Evolutionary conservation across 2,888 invertebrate species (phyloP), one percentile per base, ranked within the genome.

Genomic region (Cerastoderma edule): DNA sequence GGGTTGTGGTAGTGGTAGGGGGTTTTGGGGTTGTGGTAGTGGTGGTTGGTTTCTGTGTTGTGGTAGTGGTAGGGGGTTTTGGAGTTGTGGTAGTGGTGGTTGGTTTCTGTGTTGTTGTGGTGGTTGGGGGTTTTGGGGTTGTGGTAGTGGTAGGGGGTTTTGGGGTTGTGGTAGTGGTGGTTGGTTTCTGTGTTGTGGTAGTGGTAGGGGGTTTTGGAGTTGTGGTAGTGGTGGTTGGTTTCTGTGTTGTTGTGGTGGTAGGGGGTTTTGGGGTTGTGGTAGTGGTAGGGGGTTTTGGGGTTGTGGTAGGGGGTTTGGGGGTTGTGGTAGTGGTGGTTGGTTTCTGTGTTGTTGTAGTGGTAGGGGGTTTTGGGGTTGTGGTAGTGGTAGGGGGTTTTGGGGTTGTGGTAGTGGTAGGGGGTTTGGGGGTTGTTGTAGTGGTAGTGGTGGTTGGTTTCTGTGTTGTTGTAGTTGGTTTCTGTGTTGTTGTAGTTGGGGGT

Each of bases 161-260:
- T n/a, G n/a, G n/a, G 27, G 76, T 67, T 53, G 72, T 76, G 3
- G 77, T 72, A 0, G 77, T 77, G 8, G 77, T 77, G 24, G 72
- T 63, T 22, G 74, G 63, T 35, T 30, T 73, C 22, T 65, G 57
- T 35, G 56, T 70, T 24, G 77, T 57, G 3, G 72, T 77, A 22
- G 75, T 79, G 30, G 79, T 67, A 44, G 75, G 54, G n/a, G 78
- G 78, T n/a, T n/a, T n/a, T n/a, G n/a, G n/a, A 27, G 76, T 67
- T 67, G 76, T 72, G 5, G 67, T 76, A 10, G 72, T 67, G 10
- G 72, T 72, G 28, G 75, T 69, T 4, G 70, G 70, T 39, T 54
- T 66, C 22, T 32, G 67, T 48, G 75, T 69, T n/a, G 69, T 69
- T 50, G 72, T 71, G 19, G 66, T 16, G 57, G 60, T 30, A 28